These are phyloP conservation scores for Etia nguti DNA, from an alignment of 2,113 vertebrate species.

Conservation along the genomic window DNA sequence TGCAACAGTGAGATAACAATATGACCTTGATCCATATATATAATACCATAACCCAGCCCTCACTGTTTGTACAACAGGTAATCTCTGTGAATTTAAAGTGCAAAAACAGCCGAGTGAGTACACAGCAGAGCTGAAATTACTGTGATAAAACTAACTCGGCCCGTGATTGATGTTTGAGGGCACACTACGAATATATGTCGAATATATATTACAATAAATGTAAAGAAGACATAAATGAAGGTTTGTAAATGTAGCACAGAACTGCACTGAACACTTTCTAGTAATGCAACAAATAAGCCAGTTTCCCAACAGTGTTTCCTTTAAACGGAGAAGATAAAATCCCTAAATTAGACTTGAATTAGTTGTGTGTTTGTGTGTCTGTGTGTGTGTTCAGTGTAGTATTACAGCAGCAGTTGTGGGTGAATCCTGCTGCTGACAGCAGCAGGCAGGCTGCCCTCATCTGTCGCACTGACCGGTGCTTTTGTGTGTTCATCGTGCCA, in stretches of 20 bases:
- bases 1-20: neutral
- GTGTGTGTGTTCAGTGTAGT: neutral
- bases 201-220: neutral
- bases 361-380: neutral
- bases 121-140: neutral
- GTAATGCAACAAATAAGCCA: neutral
- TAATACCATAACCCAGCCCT: neutral
- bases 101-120: neutral
- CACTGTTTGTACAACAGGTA: neutral
- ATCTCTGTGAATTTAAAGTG: neutral
- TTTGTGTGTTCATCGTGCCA: neutral
- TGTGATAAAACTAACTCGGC: neutral
- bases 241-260: neutral
- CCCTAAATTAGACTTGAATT: neutral
- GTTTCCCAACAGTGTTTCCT: neutral
- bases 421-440: neutral
- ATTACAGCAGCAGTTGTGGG: neutral
- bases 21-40: neutral
- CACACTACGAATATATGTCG: neutral
- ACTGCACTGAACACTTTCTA: neutral
- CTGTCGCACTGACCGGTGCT: neutral
- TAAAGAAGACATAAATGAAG: neutral
- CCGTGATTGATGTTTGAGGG: neutral
- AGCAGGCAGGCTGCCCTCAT: neutral
- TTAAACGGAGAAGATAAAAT: neutral